phyloP scores from a whole-genome alignment of 2,797 vertebrate species.

The Hozukius guyotensis region DNA sequence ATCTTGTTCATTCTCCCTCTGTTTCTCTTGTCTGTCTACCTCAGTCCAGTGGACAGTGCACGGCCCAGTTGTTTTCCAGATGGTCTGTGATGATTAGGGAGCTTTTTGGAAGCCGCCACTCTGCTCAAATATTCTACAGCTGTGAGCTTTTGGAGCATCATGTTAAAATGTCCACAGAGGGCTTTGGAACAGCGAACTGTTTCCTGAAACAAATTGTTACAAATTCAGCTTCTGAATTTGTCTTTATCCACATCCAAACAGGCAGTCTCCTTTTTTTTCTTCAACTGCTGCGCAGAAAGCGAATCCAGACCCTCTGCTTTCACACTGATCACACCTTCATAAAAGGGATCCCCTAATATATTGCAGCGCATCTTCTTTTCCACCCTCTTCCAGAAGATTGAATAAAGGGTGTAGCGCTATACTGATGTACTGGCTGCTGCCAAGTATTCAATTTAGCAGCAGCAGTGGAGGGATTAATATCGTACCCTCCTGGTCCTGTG shows the following conservation, averaged over 20 bases:
- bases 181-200: slow-evolving; percentile 29
- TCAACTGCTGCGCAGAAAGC: neutral
- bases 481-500: slow-evolving; percentile 39
- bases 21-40: slow-evolving; percentile 41
- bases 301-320: slow-evolving; percentile 29
- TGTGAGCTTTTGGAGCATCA: slow-evolving; percentile 63
- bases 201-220: slow-evolving; percentile 67
- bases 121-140: slow-evolving; percentile 69
- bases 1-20: slow-evolving; percentile 10
- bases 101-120: slow-evolving; percentile 72
- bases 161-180: slow-evolving; percentile 64
- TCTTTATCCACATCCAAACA: slow-evolving; percentile 54
- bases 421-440: slow-evolving; percentile 32
- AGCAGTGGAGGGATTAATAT: slow-evolving; percentile 50
- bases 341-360: slow-evolving; percentile 16
- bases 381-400: slow-evolving; percentile 21
- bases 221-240: slow-evolving; percentile 49
- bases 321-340: slow-evolving; percentile 22
- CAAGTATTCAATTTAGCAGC: slow-evolving; percentile 64
- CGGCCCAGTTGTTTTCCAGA: slow-evolving; percentile 74
- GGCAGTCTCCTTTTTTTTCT: neutral
- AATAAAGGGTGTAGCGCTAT: slow-evolving; percentile 21
- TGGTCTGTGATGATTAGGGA: slow-evolving; percentile 70
- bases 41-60: slow-evolving; percentile 54
- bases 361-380: slow-evolving; percentile 8